Percentiles rank a stretch among this genome's conserved stretches.
Conservation (phyloP, 2,113 vertebrate species). For the Plecturocebus donacophilus region DNA sequence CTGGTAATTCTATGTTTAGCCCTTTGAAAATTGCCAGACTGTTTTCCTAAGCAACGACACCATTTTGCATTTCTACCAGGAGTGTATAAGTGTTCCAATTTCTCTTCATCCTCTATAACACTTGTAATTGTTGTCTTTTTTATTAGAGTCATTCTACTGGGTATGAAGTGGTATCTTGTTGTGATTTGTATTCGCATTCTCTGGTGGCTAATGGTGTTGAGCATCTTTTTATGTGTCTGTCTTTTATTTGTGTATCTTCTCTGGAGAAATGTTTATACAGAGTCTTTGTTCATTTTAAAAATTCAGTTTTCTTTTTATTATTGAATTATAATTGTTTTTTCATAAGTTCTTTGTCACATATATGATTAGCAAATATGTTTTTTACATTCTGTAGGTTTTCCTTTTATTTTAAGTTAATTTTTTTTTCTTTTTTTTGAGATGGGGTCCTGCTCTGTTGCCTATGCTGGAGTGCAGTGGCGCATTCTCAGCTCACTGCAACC, state of each 20-base stretch:
- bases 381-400: background rate
- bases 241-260: background rate
- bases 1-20: background rate
- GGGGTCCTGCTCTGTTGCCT: too few species aligned
- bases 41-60: background rate
- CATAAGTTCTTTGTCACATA: background rate
- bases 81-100: background rate
- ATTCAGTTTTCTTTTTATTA: background rate
- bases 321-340: background rate
- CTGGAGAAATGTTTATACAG: background rate
- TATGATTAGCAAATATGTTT: background rate
- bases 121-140: slow-evolving; percentile 33
- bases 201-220: background rate
- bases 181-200: slow-evolving; percentile 25
- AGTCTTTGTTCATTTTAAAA: background rate
- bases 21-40: background rate
- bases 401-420: background rate
- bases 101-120: background rate
- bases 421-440: too few species aligned
- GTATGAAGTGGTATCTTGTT: background rate
- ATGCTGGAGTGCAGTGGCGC: too few species aligned
- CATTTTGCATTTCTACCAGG: background rate
- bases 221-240: background rate
- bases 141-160: slow-evolving; percentile 10
- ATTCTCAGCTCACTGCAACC: too few species aligned